These are phyloP conservation scores for Tarsius wallacei DNA, from an alignment of 2,797 vertebrate species.

Conservation along the genomic window DNA sequence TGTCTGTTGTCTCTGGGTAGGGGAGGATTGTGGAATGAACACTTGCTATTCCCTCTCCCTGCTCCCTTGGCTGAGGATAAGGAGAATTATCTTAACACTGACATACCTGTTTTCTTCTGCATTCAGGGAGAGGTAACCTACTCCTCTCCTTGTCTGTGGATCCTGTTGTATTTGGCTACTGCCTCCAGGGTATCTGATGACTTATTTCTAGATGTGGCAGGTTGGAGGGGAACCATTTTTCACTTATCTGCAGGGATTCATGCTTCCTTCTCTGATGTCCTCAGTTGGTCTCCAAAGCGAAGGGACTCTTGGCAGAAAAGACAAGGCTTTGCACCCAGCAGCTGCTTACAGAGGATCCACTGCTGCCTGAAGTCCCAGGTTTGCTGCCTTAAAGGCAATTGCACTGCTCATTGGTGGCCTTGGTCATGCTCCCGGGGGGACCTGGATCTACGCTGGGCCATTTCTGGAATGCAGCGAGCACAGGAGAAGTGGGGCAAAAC, in stretches of 20 bases:
- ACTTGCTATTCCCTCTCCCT: fast-evolving
- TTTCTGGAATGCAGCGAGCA: not conserved
- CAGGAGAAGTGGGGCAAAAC: not conserved
- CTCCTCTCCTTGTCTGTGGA: not conserved
- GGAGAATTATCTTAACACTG: not conserved
- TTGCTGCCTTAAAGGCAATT: not conserved
- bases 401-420: not conserved
- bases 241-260: not conserved
- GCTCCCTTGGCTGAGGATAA: not conserved
- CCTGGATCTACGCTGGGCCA: not conserved
- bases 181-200: not conserved
- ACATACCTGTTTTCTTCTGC: not conserved
- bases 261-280: not conserved
- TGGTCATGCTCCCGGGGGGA: fast-evolving
- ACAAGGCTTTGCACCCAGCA: not conserved
- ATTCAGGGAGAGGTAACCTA: too few species aligned
- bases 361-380: too few species aligned
- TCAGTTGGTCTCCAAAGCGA: fast-evolving
- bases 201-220: not conserved
- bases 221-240: not conserved
- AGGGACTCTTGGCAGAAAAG: not conserved
- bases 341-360: fast-evolving
- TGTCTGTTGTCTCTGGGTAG: not conserved
- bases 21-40: not conserved
- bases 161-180: not conserved